Conservation (phyloP, 2,888 invertebrate species). For the Callosobruchus maculatus region DNA sequence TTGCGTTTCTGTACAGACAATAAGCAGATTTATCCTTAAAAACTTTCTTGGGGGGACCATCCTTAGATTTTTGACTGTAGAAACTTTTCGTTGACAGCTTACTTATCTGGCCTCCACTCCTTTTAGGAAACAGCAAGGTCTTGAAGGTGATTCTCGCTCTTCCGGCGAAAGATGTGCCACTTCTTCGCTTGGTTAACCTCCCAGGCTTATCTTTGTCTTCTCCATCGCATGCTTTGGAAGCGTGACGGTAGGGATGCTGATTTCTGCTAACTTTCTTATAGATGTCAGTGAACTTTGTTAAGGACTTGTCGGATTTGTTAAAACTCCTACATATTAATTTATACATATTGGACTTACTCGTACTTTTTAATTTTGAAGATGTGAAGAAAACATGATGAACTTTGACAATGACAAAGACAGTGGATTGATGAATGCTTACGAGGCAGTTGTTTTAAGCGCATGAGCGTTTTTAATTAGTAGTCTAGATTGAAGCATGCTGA, state of each 20-base stretch:
- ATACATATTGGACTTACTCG: slow-evolving; percentile 25
- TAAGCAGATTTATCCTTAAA: slow-evolving; percentile 12
- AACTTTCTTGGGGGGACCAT: slow-evolving; percentile 2
- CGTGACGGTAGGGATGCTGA: neutral
- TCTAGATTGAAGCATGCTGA: neutral
- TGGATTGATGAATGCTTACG: neutral
- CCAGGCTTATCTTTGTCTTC: neutral
- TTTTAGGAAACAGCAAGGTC: neutral
- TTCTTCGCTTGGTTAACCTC: neutral
- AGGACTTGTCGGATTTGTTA: slow-evolving; percentile 21
- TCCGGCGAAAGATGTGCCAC: neutral
- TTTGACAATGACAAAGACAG: slow-evolving; percentile 14
- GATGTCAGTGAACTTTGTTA: slow-evolving; percentile 16
- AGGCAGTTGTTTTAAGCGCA: neutral
- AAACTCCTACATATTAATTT: slow-evolving; percentile 25
- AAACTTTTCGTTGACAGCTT: slow-evolving; percentile 7
- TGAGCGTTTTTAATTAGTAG: neutral
- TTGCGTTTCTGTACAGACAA: slow-evolving; percentile 12
- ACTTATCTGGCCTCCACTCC: neutral
- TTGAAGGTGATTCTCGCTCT: neutral
- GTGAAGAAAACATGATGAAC: slow-evolving; percentile 23
- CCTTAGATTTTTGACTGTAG: neutral
- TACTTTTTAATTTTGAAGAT: slow-evolving; percentile 26
- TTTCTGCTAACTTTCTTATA: slow-evolving; percentile 20
- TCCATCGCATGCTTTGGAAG: slow-evolving; percentile 3